Base-by-base conservation (phyloP, 1,140 invertebrate genomes). In the Drosophila truncata region DNA sequence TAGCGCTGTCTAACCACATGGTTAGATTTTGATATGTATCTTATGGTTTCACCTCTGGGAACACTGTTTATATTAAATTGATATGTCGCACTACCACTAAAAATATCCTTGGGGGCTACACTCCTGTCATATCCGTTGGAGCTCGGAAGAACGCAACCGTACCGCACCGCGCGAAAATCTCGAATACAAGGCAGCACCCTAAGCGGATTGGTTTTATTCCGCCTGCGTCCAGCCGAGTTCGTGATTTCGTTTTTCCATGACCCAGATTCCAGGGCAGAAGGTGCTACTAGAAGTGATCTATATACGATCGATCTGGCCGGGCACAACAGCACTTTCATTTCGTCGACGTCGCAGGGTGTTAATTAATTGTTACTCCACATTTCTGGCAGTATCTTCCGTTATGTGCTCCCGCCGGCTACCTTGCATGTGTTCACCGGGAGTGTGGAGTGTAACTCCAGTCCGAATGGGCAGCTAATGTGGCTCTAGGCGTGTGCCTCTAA, bases 321-420 rank as follows among this genome's bases (percentile, higher is more conserved):
- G 39, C 50, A 57, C 37, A 65, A 47, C 85, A 88, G 85, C 85
- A 90, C 85, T 90, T 90, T 90, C 85, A 90, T 90, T 90, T 90
- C 71, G 86, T 75, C 75, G 75, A 62, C 73, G 37, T 49, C 42
- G 59, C 41, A 55, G 67, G 78, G 86, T 90, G 85, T 62, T 90
- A 90, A 90, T 90, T 54, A 79, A 74, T 82, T 90, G 81, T 90
- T 90, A 90, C 75, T 90, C 85, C 85, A 90, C 85, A 90, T 90
- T 75, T 69, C 55, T 57, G 54, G 31, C 50, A 44, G 18, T 52
- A 79, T 76, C 70, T 85, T 70, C 85, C 85, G 78, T 85, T 90
- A 72, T 71, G 42, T 41, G 64, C 49, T 69, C 64, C 67, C 18
- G 46, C 67, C 29, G 63, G 20, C 35, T 33, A 23, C 23, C n/a